A percentile compares a stretch with the other conserved stretches of the same genome.
These are phyloP conservation scores for Sciurus carolinensis DNA, from an alignment of 2,797 vertebrate species.

Conservation along the genomic window DNA sequence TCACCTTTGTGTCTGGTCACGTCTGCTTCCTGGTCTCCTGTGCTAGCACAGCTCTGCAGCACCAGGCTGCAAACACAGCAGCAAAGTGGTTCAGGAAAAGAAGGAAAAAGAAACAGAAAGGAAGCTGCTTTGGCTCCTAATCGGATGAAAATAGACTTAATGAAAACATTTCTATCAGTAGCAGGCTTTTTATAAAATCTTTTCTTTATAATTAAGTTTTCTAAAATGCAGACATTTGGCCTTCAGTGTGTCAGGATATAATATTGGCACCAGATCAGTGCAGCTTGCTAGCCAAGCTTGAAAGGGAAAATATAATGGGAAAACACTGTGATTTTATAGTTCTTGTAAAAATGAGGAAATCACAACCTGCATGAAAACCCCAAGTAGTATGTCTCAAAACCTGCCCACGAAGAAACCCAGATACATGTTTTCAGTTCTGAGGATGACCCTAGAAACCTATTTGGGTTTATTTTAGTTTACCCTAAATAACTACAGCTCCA, in stretches of 20 bases:
- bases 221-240: constrained; percentile 74
- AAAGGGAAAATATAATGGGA: constrained; percentile 72
- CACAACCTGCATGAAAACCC: constrained; percentile 59
- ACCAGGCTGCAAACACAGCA: constrained; percentile 54
- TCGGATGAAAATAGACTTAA: constrained; percentile 75
- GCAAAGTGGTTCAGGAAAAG: constrained; percentile 24
- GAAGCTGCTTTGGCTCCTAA: constrained; percentile 35
- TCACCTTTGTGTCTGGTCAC: constrained; percentile 83
- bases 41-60: background rate
- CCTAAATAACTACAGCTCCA: constrained; percentile 28
- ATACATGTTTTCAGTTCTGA: constrained; percentile 28
- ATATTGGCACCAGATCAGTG: constrained; percentile 63
- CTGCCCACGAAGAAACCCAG: constrained; percentile 36
- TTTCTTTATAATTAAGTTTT: constrained; percentile 80
- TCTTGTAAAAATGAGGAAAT: constrained; percentile 71
- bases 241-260: constrained; percentile 55
- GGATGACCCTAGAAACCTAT: constrained; percentile 45
- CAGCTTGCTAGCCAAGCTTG: constrained; percentile 64
- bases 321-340: constrained; percentile 70
- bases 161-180: constrained; percentile 73
- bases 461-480: constrained; percentile 63
- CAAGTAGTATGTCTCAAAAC: constrained; percentile 21
- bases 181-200: constrained; percentile 73
- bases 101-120: background rate
- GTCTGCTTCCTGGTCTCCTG: constrained; percentile 51